Conservation (phyloP, 2,797 vertebrate genomes). For the Furcifer pardalis region DNA sequence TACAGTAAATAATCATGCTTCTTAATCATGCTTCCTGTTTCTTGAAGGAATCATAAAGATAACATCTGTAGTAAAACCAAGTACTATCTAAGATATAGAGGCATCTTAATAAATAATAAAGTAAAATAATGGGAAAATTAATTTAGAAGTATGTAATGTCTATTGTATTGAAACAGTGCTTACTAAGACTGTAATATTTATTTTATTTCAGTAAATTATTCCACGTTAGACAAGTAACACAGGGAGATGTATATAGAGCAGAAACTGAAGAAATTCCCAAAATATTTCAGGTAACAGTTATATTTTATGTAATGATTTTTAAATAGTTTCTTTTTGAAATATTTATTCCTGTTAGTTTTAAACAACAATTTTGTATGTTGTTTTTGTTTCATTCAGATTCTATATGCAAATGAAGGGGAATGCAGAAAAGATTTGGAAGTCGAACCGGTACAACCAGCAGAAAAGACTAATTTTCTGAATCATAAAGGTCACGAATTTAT, state of each 20-base stretch:
- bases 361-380: background rate
- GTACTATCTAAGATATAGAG: background rate
- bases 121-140: background rate
- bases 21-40: background rate
- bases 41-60: background rate
- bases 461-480: constrained; percentile 94
- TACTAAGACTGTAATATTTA: constrained; percentile 33
- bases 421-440: constrained; percentile 94
- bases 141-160: background rate
- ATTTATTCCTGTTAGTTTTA: background rate
- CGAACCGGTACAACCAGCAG: constrained; percentile 88
- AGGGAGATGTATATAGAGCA: constrained; percentile 98
- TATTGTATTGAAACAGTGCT: background rate
- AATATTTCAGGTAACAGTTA: constrained; percentile 94
- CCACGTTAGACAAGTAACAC: constrained; percentile 97
- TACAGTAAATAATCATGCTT: no score
- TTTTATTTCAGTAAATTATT: constrained; percentile 90
- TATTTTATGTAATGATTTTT: background rate
- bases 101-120: background rate
- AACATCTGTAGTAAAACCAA: background rate
- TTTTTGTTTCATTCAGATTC: constrained; percentile 80
- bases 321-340: constrained; percentile 9
- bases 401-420: constrained; percentile 98
- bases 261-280: constrained; percentile 98
- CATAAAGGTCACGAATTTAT: constrained; percentile 99